phyloP scores from a whole-genome alignment of 1,140 invertebrate genomes.

The Ditylenchus dipsaci region DNA sequence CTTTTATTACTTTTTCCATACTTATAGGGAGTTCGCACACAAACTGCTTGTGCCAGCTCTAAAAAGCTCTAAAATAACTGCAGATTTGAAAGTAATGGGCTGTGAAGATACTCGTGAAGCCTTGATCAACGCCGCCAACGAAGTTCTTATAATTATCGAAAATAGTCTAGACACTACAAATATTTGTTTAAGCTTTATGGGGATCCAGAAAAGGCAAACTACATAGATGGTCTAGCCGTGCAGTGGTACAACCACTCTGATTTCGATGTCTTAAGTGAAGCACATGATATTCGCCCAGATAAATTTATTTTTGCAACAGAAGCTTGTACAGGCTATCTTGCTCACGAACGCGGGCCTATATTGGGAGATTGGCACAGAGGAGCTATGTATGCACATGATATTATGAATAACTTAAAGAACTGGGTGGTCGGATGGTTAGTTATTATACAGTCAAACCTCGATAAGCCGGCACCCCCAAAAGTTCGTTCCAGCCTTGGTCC shows the following conservation, averaged over 20 bases:
- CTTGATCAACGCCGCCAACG: slow-evolving; percentile 67
- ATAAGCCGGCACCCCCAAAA: too few species aligned
- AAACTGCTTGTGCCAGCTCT: slow-evolving; percentile 35
- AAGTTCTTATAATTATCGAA: slow-evolving; percentile 18
- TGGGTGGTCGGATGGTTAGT: slow-evolving; percentile 24
- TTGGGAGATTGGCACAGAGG: slow-evolving; percentile 29
- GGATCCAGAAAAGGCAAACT: slow-evolving; percentile 64
- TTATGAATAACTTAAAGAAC: slow-evolving; percentile 61
- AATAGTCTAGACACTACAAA: neutral
- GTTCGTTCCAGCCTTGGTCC: too few species aligned
- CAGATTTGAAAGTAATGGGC: slow-evolving; percentile 47
- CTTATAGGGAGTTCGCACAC: slow-evolving; percentile 51
- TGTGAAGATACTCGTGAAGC: slow-evolving; percentile 58
- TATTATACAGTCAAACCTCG: too few species aligned
- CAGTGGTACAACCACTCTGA: slow-evolving; percentile 69
- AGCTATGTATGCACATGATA: slow-evolving; percentile 59
- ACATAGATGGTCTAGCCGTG: slow-evolving; percentile 72
- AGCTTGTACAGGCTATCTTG: slow-evolving; percentile 32
- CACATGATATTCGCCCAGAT: slow-evolving; percentile 66
- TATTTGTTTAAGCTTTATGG: slow-evolving; percentile 61
- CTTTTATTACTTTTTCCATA: too few species aligned
- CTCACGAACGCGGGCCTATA: slow-evolving; percentile 19
- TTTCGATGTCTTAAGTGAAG: slow-evolving; percentile 60
- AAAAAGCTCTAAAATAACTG: slow-evolving; percentile 13
- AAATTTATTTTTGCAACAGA: slow-evolving; percentile 74